Evolutionary conservation across 1,140 invertebrate genomes (phyloP), one percentile per base, ranked within the genome.

Genomic region (Chymomyza costata): DNA sequence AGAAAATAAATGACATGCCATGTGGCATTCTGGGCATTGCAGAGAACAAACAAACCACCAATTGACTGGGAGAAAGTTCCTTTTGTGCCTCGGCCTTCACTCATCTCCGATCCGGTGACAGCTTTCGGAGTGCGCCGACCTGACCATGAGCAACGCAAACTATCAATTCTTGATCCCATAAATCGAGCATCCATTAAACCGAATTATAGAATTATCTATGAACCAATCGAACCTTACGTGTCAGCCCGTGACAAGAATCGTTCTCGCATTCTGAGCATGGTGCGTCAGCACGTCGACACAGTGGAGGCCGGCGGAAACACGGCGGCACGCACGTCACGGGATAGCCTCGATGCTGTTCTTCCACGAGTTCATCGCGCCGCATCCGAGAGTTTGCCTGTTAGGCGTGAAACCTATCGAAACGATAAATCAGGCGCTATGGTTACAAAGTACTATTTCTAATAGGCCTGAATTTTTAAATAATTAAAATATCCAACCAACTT

Each of bases 51-150:
- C 52, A 76, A 65, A 81, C 66, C 69, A 65, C 64, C 82, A 83
- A 91, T 93, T 64, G 92, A 93, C 65, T 95, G 93, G 93, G 92
- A 94, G 86, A 93, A 93, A 88, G 91, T 93, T 78, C 93, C 93
- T 60, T 91, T 90, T 84, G 93, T 94, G 65, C 92, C 93, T 55
- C 88, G 93, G 57, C 93, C 93, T 57, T 93, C 93, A 65, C 88
- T 93, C 81, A 90, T 94, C 55, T 90, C 92, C 40, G 92, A 93
- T 83, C 92, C 93, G 32, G 89, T 93, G 84, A 94, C 93, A 54
- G 93, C 93, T 41, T 94, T 92, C 88, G 93, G 93, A 16, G 87
- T 87, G 31, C 88, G 89, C 31, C 87, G 88, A 68, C 32, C 68
- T 38, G 62, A 82, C 55, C 39, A 40, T 32, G 58, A 73, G 48